Base-by-base conservation (phyloP, 2,113 vertebrate species). In the Blennius ocellaris region DNA sequence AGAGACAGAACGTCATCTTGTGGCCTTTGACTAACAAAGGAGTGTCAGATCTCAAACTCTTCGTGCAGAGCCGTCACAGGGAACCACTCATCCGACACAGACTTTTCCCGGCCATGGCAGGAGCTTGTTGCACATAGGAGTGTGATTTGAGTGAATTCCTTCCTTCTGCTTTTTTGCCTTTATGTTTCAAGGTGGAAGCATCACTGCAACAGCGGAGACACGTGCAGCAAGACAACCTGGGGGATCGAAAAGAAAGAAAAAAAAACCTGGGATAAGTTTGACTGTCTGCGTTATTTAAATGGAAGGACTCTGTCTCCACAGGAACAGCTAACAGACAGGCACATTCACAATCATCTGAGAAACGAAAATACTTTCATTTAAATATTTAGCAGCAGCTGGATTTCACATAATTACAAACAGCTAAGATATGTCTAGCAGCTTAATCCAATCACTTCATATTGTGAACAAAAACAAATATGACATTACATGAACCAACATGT, bases 1-100 rank as follows among this genome's bases (percentile, higher is more conserved):
- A 30, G 21, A 94, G 79, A 88, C 94, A 85, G 87, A 95, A 87
- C 80, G 94, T 87, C 95, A 96, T 98, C 93, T 94, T 96, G 94
- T 68, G 71, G 43, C 36, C 50, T 61, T 57, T 5, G 60, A 64
- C 21, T 76, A 43, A 51, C 39, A 64, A 40, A 60, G 44, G 38
- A 63, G 54, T 57, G 69, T 57, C 52, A 50, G 71, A 58, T 60
- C 16, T 78, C 14, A 74, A 11, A 37, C 40, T 41, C n/a, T 40
- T 44, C 1, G 17, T 6, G 37, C 5, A 15, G 50, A 69, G 67
- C 16, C 5, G 70, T 88, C 74, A 88, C 87, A 82, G 83, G 57
- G 39, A 61, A 47, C 56, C 21, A 41, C 39, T 81, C 53, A 21
- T 83, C 80, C 53, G 0, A 49, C 56, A 68, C 76, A 76, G 38